Conservation (phyloP, 2,888 invertebrate species). For the Eubasilissa splendida region DNA sequence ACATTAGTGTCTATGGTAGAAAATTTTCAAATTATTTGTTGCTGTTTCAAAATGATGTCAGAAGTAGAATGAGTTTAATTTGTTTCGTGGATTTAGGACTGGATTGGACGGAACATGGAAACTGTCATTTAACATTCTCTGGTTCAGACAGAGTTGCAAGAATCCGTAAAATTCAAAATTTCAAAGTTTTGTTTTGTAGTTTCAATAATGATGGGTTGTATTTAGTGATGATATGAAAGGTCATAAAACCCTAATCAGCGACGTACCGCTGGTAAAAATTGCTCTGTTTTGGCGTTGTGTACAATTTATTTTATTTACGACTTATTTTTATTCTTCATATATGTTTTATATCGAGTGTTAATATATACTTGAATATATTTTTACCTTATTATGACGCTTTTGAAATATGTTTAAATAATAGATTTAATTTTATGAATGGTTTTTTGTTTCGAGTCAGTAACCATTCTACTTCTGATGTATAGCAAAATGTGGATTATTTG, state of each 20-base stretch:
- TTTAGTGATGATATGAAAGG: too few species aligned
- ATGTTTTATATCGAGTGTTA: background rate
- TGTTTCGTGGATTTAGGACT: too few species aligned
- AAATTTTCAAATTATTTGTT: slow-evolving; percentile 17
- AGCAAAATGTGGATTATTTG: background rate
- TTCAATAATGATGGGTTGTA: too few species aligned
- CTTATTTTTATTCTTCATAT: background rate
- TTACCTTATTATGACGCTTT: background rate
- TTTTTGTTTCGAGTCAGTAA: slow-evolving; percentile 8
- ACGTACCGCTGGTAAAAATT: too few species aligned
- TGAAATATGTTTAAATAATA: slow-evolving; percentile 4
- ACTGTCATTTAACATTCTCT: too few species aligned
- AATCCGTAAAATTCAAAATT: too few species aligned
- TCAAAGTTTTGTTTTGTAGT: too few species aligned
- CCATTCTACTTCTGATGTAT: slow-evolving; percentile 15
- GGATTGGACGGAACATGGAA: too few species aligned
- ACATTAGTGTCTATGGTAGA: background rate
- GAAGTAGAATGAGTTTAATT: slow-evolving; percentile 24
- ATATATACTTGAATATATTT: background rate
- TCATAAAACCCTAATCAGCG: too few species aligned
- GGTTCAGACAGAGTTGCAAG: too few species aligned
- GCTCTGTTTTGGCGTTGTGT: background rate
- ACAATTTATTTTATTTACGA: background rate
- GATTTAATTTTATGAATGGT: background rate
- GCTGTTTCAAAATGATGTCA: slow-evolving; percentile 33